Base-by-base conservation (phyloP, 2,888 invertebrate species). In the Chloroclystis v-ata region DNA sequence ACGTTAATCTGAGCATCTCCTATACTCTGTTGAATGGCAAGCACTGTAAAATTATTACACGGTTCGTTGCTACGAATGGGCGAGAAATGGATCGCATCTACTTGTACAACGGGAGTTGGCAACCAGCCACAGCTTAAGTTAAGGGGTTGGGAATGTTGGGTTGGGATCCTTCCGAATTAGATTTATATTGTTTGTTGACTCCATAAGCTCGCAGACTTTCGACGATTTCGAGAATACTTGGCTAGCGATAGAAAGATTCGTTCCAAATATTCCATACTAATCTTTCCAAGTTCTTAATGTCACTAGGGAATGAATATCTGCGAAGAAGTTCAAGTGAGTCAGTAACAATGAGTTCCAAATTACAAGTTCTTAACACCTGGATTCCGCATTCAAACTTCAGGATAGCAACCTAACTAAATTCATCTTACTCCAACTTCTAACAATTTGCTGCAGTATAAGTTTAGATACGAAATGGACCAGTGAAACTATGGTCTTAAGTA, bases 71-170 rank as follows among this genome's bases (percentile, higher is more conserved):
- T 64, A 62, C 61, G 59, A 60, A 63, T 45, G 25, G 60, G 56
- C 53, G 52, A 62, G 61, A 54, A 60, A 58, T 50, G 58, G 63
- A 65, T 66, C 63, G 65, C 67, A 64, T 61, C 61, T 67, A 71
- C 67, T 74, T 67, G 63, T 69, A 64, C 67, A 74, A 67, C 64
- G 70, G 61, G 68, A 66, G 63, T 77, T 79, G 78, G 78, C 75
- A 66, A 60, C 58, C 61, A 61, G 54, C 43, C 52, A 32, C 35
- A 50, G 52, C 52, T 43, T 47, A 52, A 57, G 45, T n/a, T n/a
- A n/a, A n/a, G n/a, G n/a, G n/a, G n/a, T n/a, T n/a, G n/a, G n/a
- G n/a, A n/a, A n/a, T n/a, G n/a, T n/a, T n/a, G 38, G 44, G 57
- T 57, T 47, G 44, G 43, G 48, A 48, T 48, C 49, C 47, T 55